These are phyloP conservation scores for Penaeus vannamei DNA, from an alignment of 1,140 invertebrate species.

Conservation along the genomic window DNA sequence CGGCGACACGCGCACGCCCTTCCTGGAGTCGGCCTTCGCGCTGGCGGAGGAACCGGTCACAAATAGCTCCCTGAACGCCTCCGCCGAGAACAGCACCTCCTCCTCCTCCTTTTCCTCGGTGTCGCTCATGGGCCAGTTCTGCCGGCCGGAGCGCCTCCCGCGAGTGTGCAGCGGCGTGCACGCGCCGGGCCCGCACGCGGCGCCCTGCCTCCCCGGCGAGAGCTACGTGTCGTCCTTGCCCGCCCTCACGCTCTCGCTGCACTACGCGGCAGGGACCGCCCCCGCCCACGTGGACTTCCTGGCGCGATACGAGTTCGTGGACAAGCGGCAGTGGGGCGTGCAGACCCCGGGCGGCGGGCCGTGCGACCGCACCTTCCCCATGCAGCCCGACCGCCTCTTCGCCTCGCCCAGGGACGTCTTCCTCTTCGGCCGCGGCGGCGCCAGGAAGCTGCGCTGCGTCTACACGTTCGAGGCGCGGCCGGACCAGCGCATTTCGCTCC, in stretches of 20 bases:
- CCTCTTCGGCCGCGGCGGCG: constrained; percentile 84
- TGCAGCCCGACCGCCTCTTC: constrained; percentile 72
- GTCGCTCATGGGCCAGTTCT: constrained; percentile 77
- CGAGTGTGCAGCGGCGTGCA: constrained; percentile 67
- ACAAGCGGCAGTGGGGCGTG: constrained; percentile 83
- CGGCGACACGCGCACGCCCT: constrained; percentile 31
- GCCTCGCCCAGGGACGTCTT: constrained; percentile 85
- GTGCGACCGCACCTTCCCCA: constrained; percentile 66
- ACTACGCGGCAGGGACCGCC: constrained; percentile 85
- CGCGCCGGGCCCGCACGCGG: constrained; percentile 78
- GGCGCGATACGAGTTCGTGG: constrained; percentile 86
- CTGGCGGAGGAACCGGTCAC: not conserved
- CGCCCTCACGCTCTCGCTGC: constrained; percentile 81
- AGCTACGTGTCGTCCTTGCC: constrained; percentile 83
- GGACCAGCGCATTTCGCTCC: constrained; percentile 74
- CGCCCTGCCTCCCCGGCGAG: constrained; percentile 82
- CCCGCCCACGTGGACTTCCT: constrained; percentile 84
- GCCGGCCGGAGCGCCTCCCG: constrained; percentile 62
- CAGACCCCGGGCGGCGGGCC: constrained; percentile 69
- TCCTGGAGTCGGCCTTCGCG: not conserved
- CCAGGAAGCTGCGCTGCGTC: constrained; percentile 81
- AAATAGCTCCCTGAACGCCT: not conserved
- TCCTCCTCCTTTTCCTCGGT: constrained; percentile 70
- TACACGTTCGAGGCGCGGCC: constrained; percentile 81
- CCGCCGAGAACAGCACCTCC: constrained; percentile 28